A percentile compares a stretch with the other conserved stretches of the same genome.
Conservation (phyloP, 2,113 vertebrate genomes). For the Prinia subflava region DNA sequence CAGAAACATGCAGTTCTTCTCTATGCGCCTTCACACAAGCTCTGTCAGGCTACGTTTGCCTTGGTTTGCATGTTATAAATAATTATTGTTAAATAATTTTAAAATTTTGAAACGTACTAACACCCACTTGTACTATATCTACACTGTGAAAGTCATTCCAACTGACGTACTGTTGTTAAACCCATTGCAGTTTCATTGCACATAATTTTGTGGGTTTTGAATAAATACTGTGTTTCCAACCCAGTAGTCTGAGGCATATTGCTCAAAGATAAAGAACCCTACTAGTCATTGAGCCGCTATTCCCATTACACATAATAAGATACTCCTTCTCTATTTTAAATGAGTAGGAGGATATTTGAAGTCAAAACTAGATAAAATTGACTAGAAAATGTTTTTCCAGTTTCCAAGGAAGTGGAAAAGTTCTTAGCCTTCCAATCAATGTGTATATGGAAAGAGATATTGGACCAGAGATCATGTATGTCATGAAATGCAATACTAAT, state of each 20-base stretch:
- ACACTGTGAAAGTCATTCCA: neutral
- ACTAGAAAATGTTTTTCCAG: neutral
- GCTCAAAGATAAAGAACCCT: neutral
- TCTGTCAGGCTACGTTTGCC: neutral
- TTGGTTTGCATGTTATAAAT: neutral
- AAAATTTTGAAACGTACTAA: neutral
- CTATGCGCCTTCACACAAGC: neutral
- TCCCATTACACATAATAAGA: conserved; percentile 1
- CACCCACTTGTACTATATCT: neutral
- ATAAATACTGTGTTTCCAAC: neutral
- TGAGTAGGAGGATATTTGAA: conserved; percentile 15
- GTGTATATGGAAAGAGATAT: neutral
- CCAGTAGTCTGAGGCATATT: neutral
- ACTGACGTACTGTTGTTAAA: conserved; percentile 26
- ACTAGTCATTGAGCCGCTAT: neutral
- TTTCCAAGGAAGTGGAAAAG: neutral
- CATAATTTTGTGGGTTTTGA: neutral
- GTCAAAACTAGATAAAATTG: neutral
- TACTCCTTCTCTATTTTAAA: neutral
- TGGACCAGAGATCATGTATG: neutral
- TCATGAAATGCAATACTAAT: neutral
- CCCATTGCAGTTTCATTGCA: neutral
- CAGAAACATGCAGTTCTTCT: neutral
- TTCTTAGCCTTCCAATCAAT: neutral
- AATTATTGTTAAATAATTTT: neutral